Evolutionary conservation across 2,888 invertebrate genomes (phyloP).

Genomic region (Watsonalla cultraria): DNA sequence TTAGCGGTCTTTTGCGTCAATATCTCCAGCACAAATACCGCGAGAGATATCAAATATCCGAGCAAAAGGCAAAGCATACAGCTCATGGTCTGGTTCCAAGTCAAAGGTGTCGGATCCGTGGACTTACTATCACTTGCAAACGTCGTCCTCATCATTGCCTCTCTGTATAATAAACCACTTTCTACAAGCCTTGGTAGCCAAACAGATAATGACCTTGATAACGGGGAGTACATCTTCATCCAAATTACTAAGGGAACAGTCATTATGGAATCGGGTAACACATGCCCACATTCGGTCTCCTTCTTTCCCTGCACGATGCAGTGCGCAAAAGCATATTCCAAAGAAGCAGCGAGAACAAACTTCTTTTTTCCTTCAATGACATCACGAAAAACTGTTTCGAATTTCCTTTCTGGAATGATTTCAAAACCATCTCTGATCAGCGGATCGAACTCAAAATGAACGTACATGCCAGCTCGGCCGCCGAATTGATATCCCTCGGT

Average conservation of each 20-base stretch:
- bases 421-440: constrained; percentile 41
- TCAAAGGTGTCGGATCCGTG: constrained; percentile 46
- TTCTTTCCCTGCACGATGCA: constrained; percentile 46
- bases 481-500: constrained; percentile 48
- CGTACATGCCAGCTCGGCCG: constrained; percentile 46
- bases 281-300: constrained; percentile 51
- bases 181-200: constrained; percentile 57
- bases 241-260: constrained; percentile 55
- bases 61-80: constrained; percentile 44
- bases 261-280: constrained; percentile 54
- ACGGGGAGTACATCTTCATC: constrained; percentile 53
- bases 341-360: constrained; percentile 51
- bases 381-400: constrained; percentile 43
- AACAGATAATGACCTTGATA: constrained; percentile 29
- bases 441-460: constrained; percentile 54
- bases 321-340: constrained; percentile 53
- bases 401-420: constrained; percentile 44
- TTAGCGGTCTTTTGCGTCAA: constrained; percentile 25
- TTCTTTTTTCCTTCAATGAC: constrained; percentile 41
- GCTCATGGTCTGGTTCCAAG: constrained; percentile 42
- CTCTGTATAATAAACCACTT: constrained; percentile 46
- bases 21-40: constrained; percentile 43
- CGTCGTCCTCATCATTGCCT: constrained; percentile 27
- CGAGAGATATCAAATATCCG: constrained; percentile 37
- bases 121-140: constrained; percentile 10